Conservation (phyloP, 2,888 invertebrate genomes). For the Branchipolynoe longqiensis region DNA sequence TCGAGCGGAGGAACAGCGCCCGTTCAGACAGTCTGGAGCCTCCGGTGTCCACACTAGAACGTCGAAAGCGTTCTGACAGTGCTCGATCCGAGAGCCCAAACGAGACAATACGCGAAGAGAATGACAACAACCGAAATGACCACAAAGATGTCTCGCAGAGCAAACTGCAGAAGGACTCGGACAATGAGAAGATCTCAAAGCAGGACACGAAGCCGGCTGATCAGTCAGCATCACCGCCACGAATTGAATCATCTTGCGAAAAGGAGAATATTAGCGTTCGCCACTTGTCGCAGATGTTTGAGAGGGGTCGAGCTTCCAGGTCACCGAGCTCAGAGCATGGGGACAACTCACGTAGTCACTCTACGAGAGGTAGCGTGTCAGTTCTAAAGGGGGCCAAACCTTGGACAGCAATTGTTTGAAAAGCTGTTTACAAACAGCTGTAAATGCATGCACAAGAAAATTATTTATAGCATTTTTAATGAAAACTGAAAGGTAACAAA, state of each 20-base stretch:
- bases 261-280: constrained; percentile 51
- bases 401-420: constrained; percentile 53
- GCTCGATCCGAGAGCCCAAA: neutral
- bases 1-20: constrained; percentile 50
- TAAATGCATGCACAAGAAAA: neutral
- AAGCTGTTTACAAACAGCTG: neutral
- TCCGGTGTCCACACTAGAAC: neutral
- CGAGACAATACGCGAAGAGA: constrained; percentile 28
- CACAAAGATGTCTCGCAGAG: neutral
- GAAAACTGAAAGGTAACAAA: no score
- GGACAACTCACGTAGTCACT: neutral
- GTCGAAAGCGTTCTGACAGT: constrained; percentile 39
- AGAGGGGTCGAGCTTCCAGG: constrained; percentile 27
- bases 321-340: constrained; percentile 15
- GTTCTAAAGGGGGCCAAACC: neutral
- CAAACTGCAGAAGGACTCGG: constrained; percentile 44
- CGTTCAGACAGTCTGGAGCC: constrained; percentile 21
- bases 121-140: constrained; percentile 21
- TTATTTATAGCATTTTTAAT: neutral
- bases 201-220: constrained; percentile 9
- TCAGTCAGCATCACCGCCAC: no score
- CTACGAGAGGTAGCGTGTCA: neutral
- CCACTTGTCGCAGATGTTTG: constrained; percentile 56
- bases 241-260: constrained; percentile 9
- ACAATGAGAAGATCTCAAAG: constrained; percentile 52